Percentiles rank a stretch among this genome's conserved stretches.
Conservation (phyloP, 1,140 invertebrate genomes). For the Cyphomyrmex costatus region DNA sequence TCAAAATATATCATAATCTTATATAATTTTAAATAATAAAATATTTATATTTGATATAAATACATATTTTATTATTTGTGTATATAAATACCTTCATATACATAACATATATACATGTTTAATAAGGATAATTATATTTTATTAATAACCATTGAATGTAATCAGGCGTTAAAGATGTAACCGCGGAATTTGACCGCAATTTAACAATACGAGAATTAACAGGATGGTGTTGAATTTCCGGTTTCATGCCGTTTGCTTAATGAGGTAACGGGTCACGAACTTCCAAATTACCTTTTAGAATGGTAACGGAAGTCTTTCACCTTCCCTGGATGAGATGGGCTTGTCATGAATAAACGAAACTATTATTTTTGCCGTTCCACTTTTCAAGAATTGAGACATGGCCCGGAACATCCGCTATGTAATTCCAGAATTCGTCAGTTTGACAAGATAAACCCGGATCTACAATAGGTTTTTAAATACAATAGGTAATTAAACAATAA, state of each 20-base stretch:
- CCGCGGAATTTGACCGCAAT: conserved; percentile 30
- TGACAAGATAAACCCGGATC: too few relatives aligned
- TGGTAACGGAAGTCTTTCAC: conserved; percentile 61
- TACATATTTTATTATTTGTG: too few relatives aligned
- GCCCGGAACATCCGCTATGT: conserved; percentile 40
- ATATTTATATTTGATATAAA: not conserved
- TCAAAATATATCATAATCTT: not conserved
- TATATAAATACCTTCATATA: not conserved
- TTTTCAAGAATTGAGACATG: conserved; percentile 28
- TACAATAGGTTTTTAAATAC: too few relatives aligned
- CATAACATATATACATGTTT: not conserved
- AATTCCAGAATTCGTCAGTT: not conserved
- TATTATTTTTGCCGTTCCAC: conserved; percentile 46
- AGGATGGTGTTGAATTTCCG: conserved; percentile 41
- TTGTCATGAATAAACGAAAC: conserved; percentile 37
- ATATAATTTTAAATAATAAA: not conserved
- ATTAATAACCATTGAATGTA: not conserved
- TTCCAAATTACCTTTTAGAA: conserved; percentile 55
- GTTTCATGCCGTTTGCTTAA: conserved; percentile 42
- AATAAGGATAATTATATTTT: not conserved
- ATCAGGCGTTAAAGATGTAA: not conserved
- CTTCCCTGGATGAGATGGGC: not conserved
- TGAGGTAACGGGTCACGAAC: conserved; percentile 64
- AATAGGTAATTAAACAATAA: too few relatives aligned
- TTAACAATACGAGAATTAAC: conserved; percentile 46